A percentile compares a stretch with the other conserved stretches of the same genome.
phyloP scores from a whole-genome alignment of 1,140 invertebrate genomes.

The Hycleus phaleratus region DNA sequence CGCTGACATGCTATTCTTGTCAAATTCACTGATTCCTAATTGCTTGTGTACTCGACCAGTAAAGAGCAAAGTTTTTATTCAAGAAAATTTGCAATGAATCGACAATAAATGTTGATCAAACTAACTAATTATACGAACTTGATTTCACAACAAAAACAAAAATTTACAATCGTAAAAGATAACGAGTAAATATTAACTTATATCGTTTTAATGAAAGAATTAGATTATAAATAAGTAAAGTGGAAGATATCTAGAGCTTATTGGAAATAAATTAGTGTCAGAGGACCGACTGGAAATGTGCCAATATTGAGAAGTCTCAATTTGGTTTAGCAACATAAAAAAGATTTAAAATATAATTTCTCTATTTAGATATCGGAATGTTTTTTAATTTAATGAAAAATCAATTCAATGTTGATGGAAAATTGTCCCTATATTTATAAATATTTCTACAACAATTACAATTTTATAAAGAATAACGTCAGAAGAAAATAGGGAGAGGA shows the following conservation, averaged over 20 bases:
- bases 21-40: constrained; percentile 29
- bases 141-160: too few relatives aligned
- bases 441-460: constrained; percentile 19
- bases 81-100: constrained; percentile 18
- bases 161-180: too few relatives aligned
- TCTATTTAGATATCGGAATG: too few relatives aligned
- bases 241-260: neutral
- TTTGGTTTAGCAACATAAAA: neutral
- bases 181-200: too few relatives aligned
- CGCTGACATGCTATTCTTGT: constrained; percentile 30
- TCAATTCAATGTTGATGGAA: too few relatives aligned
- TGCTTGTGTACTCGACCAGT: constrained; percentile 27
- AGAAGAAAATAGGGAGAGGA: constrained; percentile 22
- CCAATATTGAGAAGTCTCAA: constrained; percentile 3
- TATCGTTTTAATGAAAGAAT: too few relatives aligned
- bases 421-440: too few relatives aligned
- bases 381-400: too few relatives aligned
- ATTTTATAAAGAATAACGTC: neutral
- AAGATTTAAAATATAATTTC: too few relatives aligned
- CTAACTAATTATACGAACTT: too few relatives aligned
- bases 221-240: too few relatives aligned
- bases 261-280: constrained; percentile 3
- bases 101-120: neutral
- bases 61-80: constrained; percentile 22
- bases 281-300: constrained; percentile 6